Base-by-base conservation (phyloP, 2,113 vertebrate genomes). In the Sorex fumeus region DNA sequence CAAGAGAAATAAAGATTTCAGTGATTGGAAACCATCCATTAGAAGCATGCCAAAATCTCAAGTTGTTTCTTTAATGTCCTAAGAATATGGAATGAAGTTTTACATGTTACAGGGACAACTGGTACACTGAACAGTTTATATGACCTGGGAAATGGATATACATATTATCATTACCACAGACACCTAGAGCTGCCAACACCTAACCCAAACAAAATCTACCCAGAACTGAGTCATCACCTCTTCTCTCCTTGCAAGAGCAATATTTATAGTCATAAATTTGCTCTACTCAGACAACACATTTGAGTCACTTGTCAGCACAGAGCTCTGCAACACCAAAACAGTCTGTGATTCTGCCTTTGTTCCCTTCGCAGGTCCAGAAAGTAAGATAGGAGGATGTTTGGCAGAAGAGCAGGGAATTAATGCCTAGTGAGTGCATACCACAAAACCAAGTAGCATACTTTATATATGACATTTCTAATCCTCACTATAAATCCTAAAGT, bases 181-280 rank as follows among this genome's bases (percentile, higher is more conserved):
- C 6, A 75, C 3, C 30, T 79, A 83, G 43, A 88, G 30, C 12
- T 80, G 83, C 28, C 83, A 93, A 83, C 82, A 90, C 30, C 40
- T 88, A 90, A 85, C 57, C 86, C 50, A 95, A 91, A 87, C 88
- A 93, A 78, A 3, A 74, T 83, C 64, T 88, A 78, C 71, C 45
- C 43, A 90, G 91, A 91, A 85, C 47, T 91, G 30, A 91, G 81
- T 86, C 76, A 94, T 64, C 72, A 84, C n/a, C 45, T 87, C 60
- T 79, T 79, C 16, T 2, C 45, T 62, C n/a, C 25, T 81, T 88
- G 5, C 47, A 72, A 79, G 45, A 91, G 76, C 19, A 78, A 13
- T 25, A 60, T 53, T n/a, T 69, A 40, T 84, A 88, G 79, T 45
- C 60, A 53, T 50, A 25, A 93, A 89, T 94, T 94, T 93, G 71